Evolutionary conservation across 2,797 vertebrate species (phyloP).

Genomic region (Loris lydekkerianus): DNA sequence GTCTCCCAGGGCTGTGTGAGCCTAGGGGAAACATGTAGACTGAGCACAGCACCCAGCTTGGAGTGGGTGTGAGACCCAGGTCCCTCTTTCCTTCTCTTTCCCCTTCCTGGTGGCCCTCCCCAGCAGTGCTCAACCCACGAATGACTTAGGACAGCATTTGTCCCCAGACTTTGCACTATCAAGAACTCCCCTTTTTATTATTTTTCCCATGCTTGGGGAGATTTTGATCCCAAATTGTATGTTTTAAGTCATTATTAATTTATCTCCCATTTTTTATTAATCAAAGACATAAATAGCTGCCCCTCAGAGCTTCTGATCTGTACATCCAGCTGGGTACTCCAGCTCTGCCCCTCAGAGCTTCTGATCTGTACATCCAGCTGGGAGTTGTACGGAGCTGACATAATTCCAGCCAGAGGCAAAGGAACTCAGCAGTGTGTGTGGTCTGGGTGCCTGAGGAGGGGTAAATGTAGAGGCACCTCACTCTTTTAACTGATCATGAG

Average conservation of each 20-base stretch:
- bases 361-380: conserved; percentile 47
- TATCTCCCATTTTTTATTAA: conserved; percentile 77
- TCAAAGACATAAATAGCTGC: conserved; percentile 67
- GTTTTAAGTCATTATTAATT: conserved; percentile 75
- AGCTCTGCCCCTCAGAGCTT: conserved; percentile 59
- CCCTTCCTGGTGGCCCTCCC: not conserved
- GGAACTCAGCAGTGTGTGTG: not conserved
- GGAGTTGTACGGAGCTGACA: not conserved
- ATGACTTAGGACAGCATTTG: not conserved
- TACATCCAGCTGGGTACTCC: not conserved
- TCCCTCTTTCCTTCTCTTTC: not conserved
- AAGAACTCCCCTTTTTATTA: not conserved
- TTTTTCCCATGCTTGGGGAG: conserved; percentile 68
- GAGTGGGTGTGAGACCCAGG: too few relatives aligned
- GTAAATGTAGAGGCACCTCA: rapidly evolving
- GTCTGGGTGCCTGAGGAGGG: not conserved
- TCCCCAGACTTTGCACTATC: not conserved
- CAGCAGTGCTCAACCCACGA: not conserved
- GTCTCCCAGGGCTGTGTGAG: not conserved
- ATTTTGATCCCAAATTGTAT: conserved; percentile 75
- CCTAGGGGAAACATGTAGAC: too few relatives aligned
- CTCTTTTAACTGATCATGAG: rapidly evolving
- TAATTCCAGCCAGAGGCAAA: conserved; percentile 53
- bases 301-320: conserved; percentile 65
- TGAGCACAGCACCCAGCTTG: rapidly evolving